Conservation (phyloP, 1,140 invertebrate genomes). For the Cyclina sinensis region DNA sequence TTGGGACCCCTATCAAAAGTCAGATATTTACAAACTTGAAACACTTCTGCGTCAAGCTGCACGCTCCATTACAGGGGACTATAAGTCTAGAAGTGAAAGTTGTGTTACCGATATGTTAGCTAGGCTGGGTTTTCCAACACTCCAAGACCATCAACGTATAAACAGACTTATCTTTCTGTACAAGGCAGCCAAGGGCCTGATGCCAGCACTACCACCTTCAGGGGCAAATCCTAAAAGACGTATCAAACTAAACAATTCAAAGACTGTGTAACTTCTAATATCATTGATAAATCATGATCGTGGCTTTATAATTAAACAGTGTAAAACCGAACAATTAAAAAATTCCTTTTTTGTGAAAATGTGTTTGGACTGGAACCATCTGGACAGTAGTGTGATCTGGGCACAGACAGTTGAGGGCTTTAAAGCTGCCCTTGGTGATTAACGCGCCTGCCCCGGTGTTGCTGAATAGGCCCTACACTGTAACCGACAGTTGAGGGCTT, state of each 20-base stretch:
- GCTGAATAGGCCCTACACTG: neutral
- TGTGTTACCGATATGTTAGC: neutral
- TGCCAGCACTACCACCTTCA: neutral
- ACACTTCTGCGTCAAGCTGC: neutral
- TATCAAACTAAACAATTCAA: neutral
- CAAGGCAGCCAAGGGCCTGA: neutral
- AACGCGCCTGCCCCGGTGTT: neutral
- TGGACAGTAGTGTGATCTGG: neutral
- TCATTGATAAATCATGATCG: neutral
- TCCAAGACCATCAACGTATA: neutral
- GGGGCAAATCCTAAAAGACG: neutral
- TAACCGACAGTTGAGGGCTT: neutral
- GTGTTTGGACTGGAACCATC: neutral
- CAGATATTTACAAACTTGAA: neutral
- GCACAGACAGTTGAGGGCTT: conserved; percentile 26
- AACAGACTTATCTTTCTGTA: neutral
- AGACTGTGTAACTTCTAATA: too few relatives aligned
- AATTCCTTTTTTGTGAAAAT: conserved; percentile 32
- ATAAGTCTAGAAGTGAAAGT: neutral
- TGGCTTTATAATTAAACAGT: neutral
- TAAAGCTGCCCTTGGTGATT: neutral
- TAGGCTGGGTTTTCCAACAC: neutral
- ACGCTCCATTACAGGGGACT: neutral
- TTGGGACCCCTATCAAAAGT: too few relatives aligned
- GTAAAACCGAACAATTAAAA: conserved; percentile 12